phyloP scores from a whole-genome alignment of 2,113 vertebrate genomes.

The Synodontis membranacea region DNA sequence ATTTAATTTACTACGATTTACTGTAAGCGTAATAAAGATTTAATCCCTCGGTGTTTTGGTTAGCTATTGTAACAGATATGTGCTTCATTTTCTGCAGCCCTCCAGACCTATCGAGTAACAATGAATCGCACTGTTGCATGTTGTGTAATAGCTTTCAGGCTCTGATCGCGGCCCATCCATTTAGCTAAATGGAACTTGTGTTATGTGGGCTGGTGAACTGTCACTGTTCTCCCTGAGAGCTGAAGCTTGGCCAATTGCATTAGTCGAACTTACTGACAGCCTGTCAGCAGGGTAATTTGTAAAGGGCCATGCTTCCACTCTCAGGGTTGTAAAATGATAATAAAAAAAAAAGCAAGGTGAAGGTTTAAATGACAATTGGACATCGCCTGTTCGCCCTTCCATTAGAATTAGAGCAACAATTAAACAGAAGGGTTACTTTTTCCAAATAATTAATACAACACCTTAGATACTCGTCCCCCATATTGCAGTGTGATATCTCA shows the following conservation, averaged over 20 bases:
- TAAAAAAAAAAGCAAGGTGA: slow-evolving; percentile 31
- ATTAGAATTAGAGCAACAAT: not conserved
- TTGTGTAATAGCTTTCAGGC: slow-evolving; percentile 44
- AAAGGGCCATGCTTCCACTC: slow-evolving; percentile 33
- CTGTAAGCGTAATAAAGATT: slow-evolving; percentile 3
- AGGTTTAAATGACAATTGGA: slow-evolving; percentile 30
- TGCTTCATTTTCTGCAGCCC: slow-evolving; percentile 13
- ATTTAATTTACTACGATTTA: not conserved
- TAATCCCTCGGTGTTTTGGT: not conserved
- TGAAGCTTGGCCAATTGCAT: slow-evolving; percentile 38
- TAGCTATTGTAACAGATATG: not conserved
- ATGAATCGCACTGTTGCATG: not conserved
- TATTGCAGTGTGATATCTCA: not conserved
- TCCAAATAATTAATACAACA: not conserved
- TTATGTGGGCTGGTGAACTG: slow-evolving; percentile 45
- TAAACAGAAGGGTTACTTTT: not conserved
- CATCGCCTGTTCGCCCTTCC: not conserved
- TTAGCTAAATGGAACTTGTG: slow-evolving; percentile 46
- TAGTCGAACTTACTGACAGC: slow-evolving; percentile 41
- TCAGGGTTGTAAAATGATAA: slow-evolving; percentile 35
- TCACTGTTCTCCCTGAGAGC: slow-evolving; percentile 48
- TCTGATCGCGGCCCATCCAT: slow-evolving; percentile 40
- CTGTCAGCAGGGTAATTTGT: slow-evolving; percentile 43
- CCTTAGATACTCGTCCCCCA: not conserved
- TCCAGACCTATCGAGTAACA: slow-evolving; percentile 28